Evolutionary conservation across 1,140 invertebrate genomes (phyloP).

Genomic region (Dendroctonus valens): DNA sequence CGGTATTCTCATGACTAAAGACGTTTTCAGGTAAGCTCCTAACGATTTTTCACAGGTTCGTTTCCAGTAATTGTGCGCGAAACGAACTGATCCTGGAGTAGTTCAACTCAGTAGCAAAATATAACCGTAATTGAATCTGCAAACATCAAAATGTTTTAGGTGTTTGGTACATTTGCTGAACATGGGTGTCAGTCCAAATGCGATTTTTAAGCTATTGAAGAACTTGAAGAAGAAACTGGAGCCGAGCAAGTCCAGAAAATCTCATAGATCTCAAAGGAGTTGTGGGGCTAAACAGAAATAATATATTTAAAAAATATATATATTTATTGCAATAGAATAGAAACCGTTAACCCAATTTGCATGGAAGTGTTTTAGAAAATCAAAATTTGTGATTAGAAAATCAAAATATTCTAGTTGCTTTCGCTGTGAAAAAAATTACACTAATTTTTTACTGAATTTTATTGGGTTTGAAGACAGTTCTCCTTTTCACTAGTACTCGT

Average conservation of each 20-base stretch:
- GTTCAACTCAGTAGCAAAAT: background rate
- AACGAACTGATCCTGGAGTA: background rate
- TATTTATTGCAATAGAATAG: no score
- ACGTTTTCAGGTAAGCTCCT: slow-evolving; percentile 24
- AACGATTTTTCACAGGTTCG: no score
- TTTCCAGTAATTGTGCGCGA: background rate
- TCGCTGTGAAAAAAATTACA: no score
- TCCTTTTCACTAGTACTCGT: no score
- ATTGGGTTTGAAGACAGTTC: no score
- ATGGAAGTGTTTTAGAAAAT: no score
- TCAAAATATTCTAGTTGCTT: no score
- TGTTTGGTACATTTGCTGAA: slow-evolving; percentile 26
- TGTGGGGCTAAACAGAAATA: slow-evolving; percentile 14
- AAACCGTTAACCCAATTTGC: no score
- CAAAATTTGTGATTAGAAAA: no score
- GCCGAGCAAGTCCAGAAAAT: slow-evolving; percentile 10
- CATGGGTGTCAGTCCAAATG: slow-evolving; percentile 30
- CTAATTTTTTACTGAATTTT: no score
- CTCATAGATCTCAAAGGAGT: slow-evolving; percentile 8
- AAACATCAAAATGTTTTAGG: slow-evolving; percentile 25
- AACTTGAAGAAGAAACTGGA: slow-evolving; percentile 23
- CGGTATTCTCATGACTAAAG: slow-evolving; percentile 28
- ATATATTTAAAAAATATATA: background rate
- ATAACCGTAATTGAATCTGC: background rate
- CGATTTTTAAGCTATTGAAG: slow-evolving; percentile 25